phyloP scores from a whole-genome alignment of 2,888 invertebrate genomes.

The Apodemia mormo region DNA sequence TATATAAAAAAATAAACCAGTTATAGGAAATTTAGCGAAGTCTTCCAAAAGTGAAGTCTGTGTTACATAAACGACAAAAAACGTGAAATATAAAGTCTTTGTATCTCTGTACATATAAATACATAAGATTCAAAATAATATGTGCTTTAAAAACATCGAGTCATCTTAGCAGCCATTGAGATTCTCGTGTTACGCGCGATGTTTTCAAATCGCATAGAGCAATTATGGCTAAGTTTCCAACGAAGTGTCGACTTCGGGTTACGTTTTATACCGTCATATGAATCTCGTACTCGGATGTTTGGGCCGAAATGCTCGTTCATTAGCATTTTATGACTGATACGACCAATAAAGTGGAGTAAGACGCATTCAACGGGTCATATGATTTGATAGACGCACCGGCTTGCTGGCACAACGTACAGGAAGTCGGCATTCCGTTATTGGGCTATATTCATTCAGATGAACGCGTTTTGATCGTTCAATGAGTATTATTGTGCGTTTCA shows the following conservation, averaged over 20 bases:
- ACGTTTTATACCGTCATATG: conserved; percentile 79
- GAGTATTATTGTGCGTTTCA: conserved; percentile 56
- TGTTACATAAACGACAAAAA: neutral
- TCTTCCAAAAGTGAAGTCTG: too few relatives aligned
- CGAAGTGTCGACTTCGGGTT: conserved; percentile 79
- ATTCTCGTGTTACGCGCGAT: conserved; percentile 72
- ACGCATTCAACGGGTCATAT: conserved; percentile 75
- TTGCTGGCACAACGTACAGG: conserved; percentile 57
- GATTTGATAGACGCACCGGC: conserved; percentile 70
- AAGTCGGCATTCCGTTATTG: conserved; percentile 66
- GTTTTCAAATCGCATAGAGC: conserved; percentile 77
- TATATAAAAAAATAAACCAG: too few relatives aligned
- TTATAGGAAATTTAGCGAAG: too few relatives aligned
- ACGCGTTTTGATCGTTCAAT: conserved; percentile 65
- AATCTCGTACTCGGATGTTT: conserved; percentile 81
- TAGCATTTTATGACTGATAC: conserved; percentile 82
- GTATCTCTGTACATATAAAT: conserved; percentile 2
- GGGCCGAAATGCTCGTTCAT: conserved; percentile 77
- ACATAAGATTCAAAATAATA: conserved; percentile 67
- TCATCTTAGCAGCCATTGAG: conserved; percentile 66
- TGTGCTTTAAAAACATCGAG: conserved; percentile 76
- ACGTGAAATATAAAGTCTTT: neutral
- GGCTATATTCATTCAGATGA: conserved; percentile 60
- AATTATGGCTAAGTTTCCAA: conserved; percentile 75
- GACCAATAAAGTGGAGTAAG: conserved; percentile 80